Base-by-base conservation (phyloP, 2,888 invertebrate species). In the Nymphalis urticae region DNA sequence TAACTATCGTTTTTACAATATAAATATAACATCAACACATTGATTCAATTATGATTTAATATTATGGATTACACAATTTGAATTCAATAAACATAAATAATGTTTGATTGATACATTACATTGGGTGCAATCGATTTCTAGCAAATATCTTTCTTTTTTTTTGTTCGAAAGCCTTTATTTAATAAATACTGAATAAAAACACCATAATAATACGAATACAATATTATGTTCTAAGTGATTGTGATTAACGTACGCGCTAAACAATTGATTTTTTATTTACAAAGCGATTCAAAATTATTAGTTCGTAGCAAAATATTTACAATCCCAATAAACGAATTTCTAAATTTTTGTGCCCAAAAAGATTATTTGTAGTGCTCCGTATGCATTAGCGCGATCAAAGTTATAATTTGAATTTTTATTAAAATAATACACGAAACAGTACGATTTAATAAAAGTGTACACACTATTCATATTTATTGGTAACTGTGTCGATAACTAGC, bases 331-430 rank as follows among this genome's bases (percentile, higher is more conserved):
- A 62, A 65, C 50, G 62, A 75, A 73, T 73, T 74, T 71, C 75
- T 74, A 80, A 74, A 77, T 67, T 73, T 80, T 85, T 85, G 86
- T 85, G 85, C 82, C 83, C 82, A 66, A 61, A 64, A 47, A 74
- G 77, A 66, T 72, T 67, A 66, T 70, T 74, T 69, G 66, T 71
- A 42, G 75, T 70, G 62, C 68, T 60, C 51, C 48, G 64, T 47
- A 47, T 42, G 19, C 48, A 62, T 36, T 48, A n/a, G 47, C 53
- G n/a, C n/a, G 19, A 56, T 66, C 50, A 19, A 66, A 53, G 17
- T 53, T 1, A 58, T 58, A 42, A 42, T 19, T 19, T 19, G 16
- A 1, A 36, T n/a, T n/a, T n/a, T n/a, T 2, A 36, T 13, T 19
- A 42, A 19, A 19, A 19, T 36, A 19, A 48, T 48, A 48, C 16